phyloP scores from a whole-genome alignment of 2,113 vertebrate genomes.

The Chloropsis cyanopogon region DNA sequence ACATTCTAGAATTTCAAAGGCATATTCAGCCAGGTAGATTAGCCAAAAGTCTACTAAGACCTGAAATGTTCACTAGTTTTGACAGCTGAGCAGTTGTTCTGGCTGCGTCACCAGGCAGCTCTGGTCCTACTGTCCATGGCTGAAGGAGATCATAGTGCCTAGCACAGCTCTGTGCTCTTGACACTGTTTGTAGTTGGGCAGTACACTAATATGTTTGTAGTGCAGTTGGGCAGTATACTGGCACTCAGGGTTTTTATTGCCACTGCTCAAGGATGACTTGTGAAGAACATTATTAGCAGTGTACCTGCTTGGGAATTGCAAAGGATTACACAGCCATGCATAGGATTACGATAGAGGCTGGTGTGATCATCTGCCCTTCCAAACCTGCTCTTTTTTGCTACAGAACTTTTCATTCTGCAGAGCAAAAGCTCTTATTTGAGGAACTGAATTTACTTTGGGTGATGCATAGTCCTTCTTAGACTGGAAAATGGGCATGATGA shows the following conservation, averaged over 20 bases:
- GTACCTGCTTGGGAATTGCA: background rate
- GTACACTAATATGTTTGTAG: background rate
- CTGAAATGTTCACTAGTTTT: background rate
- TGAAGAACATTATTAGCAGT: background rate
- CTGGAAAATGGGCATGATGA: background rate
- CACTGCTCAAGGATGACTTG: background rate
- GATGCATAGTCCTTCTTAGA: background rate
- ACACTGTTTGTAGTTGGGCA: too few species aligned
- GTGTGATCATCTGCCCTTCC: background rate
- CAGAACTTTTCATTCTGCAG: background rate
- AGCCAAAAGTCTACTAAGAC: background rate
- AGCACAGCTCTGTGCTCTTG: background rate
- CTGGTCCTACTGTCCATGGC: background rate
- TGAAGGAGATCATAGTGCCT: background rate
- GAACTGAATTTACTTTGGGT: background rate
- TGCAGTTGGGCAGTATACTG: background rate
- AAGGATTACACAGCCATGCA: background rate
- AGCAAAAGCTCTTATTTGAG: background rate
- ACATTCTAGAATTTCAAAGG: background rate
- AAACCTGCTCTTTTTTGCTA: background rate
- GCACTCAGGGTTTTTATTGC: background rate
- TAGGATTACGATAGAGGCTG: background rate
- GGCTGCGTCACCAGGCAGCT: background rate
- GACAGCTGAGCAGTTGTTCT: background rate
- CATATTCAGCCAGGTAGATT: background rate